These are phyloP conservation scores for Drosophila varians DNA, from an alignment of 1,140 invertebrate species.

Conservation along the genomic window DNA sequence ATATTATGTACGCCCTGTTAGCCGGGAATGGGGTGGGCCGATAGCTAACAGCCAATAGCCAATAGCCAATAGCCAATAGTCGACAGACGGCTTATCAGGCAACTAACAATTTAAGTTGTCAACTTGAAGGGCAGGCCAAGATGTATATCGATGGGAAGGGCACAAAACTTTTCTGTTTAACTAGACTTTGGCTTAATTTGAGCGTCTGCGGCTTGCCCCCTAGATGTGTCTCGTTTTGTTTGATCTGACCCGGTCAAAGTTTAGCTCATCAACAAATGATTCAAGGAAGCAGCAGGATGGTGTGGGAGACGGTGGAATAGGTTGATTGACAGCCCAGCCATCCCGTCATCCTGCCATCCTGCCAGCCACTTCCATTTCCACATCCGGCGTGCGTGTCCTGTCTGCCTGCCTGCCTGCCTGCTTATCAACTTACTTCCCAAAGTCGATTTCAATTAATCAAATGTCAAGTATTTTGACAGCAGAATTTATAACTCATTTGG, in stretches of 20 bases:
- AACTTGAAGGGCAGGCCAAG: conserved; percentile 51
- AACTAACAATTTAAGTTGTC: conserved; percentile 79
- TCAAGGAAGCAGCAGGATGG: conserved; percentile 16
- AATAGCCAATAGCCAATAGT: background rate
- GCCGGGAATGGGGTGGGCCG: background rate
- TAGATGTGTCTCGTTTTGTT: conserved; percentile 42
- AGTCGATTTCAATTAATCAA: conserved; percentile 81
- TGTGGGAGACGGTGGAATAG: background rate
- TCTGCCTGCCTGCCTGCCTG: conserved; percentile 9
- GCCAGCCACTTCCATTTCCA: conserved; percentile 21
- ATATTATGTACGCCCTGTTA: conserved; percentile 60
- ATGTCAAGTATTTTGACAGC: conserved; percentile 77
- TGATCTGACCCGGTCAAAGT: conserved; percentile 57
- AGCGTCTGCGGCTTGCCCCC: conserved; percentile 28
- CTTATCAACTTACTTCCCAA: conserved; percentile 63
- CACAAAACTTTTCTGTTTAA: conserved; percentile 70
- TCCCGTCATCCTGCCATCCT: background rate
- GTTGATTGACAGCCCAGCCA: conserved; percentile 28
- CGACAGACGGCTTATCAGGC: conserved; percentile 49
- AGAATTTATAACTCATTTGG: conserved; percentile 73
- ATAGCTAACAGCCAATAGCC: background rate
- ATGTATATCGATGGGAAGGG: conserved; percentile 42
- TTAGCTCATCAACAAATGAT: conserved; percentile 76
- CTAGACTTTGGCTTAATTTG: conserved; percentile 72
- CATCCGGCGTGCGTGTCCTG: conserved; percentile 5